phyloP scores from a whole-genome alignment of 2,888 invertebrate genomes.

The Lithosia quadra region DNA sequence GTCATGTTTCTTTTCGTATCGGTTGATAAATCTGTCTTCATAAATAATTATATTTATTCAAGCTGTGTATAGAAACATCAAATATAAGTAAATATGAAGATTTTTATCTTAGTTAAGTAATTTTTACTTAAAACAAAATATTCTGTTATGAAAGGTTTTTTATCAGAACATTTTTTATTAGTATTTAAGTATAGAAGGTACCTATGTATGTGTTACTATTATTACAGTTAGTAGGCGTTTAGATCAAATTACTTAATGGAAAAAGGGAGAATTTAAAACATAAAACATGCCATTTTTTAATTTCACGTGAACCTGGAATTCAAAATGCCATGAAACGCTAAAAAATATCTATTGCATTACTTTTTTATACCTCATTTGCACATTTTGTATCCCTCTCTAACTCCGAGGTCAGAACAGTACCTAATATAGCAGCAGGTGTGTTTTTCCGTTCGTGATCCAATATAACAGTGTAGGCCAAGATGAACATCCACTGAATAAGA shows the following conservation, averaged over 20 bases:
- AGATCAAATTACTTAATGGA: neutral
- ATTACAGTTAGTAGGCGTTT: too few species aligned
- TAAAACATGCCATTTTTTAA: neutral
- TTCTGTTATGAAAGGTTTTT: too few species aligned
- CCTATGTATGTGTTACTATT: too few species aligned
- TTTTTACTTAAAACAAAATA: too few species aligned
- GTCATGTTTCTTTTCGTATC: neutral
- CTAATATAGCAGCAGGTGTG: neutral
- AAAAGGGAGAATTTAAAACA: too few species aligned
- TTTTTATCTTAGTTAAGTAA: too few species aligned
- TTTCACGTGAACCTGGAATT: neutral
- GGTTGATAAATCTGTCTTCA: neutral
- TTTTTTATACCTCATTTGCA: neutral
- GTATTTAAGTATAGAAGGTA: too few species aligned
- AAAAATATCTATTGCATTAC: neutral
- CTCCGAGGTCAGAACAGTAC: neutral
- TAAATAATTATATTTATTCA: neutral
- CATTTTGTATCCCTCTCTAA: neutral
- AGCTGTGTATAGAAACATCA: neutral
- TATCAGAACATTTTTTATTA: too few species aligned
- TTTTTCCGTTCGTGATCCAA: slow-evolving; percentile 29
- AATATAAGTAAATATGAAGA: neutral
- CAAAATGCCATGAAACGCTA: neutral
- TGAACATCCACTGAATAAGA: slow-evolving; percentile 49
- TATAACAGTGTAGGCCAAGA: slow-evolving; percentile 50